Percentiles rank a stretch among this genome's conserved stretches.
Evolutionary conservation across 1,140 invertebrate species (phyloP).

Genomic region (Eriosoma lanigerum): DNA sequence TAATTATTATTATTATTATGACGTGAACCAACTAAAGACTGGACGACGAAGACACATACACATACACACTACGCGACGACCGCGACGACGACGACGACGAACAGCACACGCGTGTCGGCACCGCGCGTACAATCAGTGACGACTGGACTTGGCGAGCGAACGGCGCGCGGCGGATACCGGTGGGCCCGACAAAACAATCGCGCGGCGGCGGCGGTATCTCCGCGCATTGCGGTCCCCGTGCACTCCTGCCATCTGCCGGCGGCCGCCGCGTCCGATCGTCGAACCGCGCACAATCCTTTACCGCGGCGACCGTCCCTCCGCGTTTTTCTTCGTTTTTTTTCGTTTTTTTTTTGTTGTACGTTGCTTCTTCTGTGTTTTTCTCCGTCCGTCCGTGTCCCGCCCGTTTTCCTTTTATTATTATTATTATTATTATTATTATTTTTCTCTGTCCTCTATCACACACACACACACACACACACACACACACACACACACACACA

Average conservation of each 20-base stretch:
- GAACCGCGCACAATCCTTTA: constrained; percentile 47
- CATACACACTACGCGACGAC: constrained; percentile 54
- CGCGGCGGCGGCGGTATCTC: constrained; percentile 23
- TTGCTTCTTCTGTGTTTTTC: too few relatives aligned
- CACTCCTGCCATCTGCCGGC: constrained; percentile 47
- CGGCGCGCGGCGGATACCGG: constrained; percentile 62
- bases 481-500: too few relatives aligned
- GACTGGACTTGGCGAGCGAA: constrained; percentile 65
- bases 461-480: too few relatives aligned
- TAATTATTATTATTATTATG: background rate
- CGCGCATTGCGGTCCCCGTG: constrained; percentile 36
- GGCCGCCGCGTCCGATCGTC: background rate
- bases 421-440: background rate
- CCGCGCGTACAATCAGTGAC: constrained; percentile 46
- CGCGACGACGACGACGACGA: background rate
- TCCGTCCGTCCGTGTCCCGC: background rate
- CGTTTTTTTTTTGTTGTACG: too few relatives aligned
- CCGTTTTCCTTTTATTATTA: too few relatives aligned
- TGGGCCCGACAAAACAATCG: background rate
- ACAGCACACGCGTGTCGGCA: constrained; percentile 45
- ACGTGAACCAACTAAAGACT: constrained; percentile 40
- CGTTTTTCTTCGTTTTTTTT: constrained; percentile 1
- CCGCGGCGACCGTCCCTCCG: background rate
- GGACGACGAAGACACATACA: constrained; percentile 52
- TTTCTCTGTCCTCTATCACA: background rate